Evolutionary conservation across 2,888 invertebrate genomes (phyloP).

Genomic region (Ormyrus nitidulus): DNA sequence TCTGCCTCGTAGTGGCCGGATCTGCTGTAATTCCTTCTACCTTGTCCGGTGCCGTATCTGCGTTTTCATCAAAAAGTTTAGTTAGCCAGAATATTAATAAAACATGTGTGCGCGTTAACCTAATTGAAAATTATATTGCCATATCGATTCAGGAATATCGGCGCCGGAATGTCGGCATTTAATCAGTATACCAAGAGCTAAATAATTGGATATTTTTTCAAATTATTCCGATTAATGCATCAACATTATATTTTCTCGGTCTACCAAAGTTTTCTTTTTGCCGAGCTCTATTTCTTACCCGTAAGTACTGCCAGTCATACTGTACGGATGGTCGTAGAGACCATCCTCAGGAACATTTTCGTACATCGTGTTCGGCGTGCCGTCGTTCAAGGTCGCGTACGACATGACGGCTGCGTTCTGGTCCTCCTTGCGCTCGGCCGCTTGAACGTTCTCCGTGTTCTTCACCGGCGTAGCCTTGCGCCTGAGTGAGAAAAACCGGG

Average conservation of each 20-base stretch:
- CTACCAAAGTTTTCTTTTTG: too few relatives aligned
- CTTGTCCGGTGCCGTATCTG: slow-evolving; percentile 68
- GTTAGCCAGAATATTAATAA: too few relatives aligned
- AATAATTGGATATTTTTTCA: too few relatives aligned
- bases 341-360: slow-evolving; percentile 76
- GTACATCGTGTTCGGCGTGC: slow-evolving; percentile 77
- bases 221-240: too few relatives aligned
- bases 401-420: slow-evolving; percentile 93
- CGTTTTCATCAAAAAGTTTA: background rate
- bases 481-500: slow-evolving; percentile 72
- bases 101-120: too few relatives aligned
- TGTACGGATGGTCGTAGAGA: slow-evolving; percentile 75
- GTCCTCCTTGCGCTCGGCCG: slow-evolving; percentile 90
- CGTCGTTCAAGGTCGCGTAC: slow-evolving; percentile 88
- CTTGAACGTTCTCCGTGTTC: slow-evolving; percentile 91
- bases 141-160: too few relatives aligned
- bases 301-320: slow-evolving; percentile 69
- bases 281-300: slow-evolving; percentile 61
- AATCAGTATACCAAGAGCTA: too few relatives aligned
- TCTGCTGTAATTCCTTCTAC: slow-evolving; percentile 69
- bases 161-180: too few relatives aligned
- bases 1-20: slow-evolving; percentile 81
- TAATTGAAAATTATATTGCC: too few relatives aligned
- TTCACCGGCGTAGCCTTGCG: slow-evolving; percentile 91
- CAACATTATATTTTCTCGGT: too few relatives aligned